Evolutionary conservation across 2,113 vertebrate species (phyloP), one percentile per base, ranked within the genome.

Genomic region (Oreochromis spilurus): DNA sequence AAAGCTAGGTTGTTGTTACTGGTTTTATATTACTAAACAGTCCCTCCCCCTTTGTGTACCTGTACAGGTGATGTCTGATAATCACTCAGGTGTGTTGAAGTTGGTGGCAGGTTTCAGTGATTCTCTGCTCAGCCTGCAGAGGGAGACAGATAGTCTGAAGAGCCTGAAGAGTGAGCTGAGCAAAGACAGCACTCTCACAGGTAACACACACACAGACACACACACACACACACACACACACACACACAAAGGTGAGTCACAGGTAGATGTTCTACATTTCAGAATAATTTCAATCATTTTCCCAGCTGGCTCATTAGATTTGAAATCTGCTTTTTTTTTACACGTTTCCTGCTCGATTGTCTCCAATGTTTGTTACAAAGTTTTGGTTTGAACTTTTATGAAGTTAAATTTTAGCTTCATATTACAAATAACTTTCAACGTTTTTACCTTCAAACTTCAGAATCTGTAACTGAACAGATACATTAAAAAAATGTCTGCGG

Each of bases 11-110:
- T 16, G 24, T 29, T 58, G 14, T 58, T 58, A 58, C 14, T 31
- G 57, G 26, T 58, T 4, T 65, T 7, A 7, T 65, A 7, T 38
- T 1, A 67, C 11, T 14, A 21, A 67, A 40, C 19, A 24, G 34
- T 14, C 7, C 62, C 36, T 24, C 57, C 57, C 7, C 8, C 10
- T 34, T 5, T 29, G 16, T 55, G 16, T 40, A 54, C 36, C 70
- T 87, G 31, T 24, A 14, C 95, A 99, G 98, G 95, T 98, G 81
- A 93, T 99, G 67, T 97, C 98, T 0, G 98, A 98, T 90, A 97
- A 96, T 82, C 97, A 98, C 85, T 95, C 96, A 55, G 97, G 97
- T 92, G 95, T 98, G 95, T 93, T 96, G 9, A 97, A 97, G 89
- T 87, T 99, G 85, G 95, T 96, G 81, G 97, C 95, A 90, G 97